These are phyloP conservation scores for Steatornis caripensis DNA, from an alignment of 2,113 vertebrate species.

Conservation along the genomic window DNA sequence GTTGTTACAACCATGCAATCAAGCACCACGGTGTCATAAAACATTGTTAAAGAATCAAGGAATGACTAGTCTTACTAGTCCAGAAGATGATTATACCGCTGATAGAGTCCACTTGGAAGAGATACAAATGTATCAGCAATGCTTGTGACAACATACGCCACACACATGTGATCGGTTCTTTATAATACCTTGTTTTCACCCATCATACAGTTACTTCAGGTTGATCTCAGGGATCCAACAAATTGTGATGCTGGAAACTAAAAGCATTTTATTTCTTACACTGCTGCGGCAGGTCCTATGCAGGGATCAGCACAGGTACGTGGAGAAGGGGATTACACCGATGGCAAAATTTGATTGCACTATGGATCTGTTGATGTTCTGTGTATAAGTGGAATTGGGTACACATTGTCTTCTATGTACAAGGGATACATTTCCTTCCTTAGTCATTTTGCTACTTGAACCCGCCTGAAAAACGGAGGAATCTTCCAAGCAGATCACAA, in stretches of 20 bases:
- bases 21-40: neutral
- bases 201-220: neutral
- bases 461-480: neutral
- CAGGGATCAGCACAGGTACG: neutral
- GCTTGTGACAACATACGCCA: neutral
- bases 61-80: slow-evolving; percentile 3
- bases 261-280: neutral
- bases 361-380: neutral
- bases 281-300: neutral
- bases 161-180: neutral
- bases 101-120: neutral
- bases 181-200: neutral
- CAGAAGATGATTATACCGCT: neutral
- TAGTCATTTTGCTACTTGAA: neutral
- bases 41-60: neutral
- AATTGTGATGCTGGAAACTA: neutral
- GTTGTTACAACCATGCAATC: neutral
- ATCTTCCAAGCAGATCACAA: neutral
- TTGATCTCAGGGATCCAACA: neutral
- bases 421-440: neutral
- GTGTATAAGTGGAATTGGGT: neutral
- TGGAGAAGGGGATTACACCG: neutral
- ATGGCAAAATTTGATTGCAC: fast-evolving
- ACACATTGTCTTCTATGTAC: neutral
- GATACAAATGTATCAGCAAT: neutral